phyloP scores from a whole-genome alignment of 2,113 vertebrate species.

The Hoplias malabaricus region DNA sequence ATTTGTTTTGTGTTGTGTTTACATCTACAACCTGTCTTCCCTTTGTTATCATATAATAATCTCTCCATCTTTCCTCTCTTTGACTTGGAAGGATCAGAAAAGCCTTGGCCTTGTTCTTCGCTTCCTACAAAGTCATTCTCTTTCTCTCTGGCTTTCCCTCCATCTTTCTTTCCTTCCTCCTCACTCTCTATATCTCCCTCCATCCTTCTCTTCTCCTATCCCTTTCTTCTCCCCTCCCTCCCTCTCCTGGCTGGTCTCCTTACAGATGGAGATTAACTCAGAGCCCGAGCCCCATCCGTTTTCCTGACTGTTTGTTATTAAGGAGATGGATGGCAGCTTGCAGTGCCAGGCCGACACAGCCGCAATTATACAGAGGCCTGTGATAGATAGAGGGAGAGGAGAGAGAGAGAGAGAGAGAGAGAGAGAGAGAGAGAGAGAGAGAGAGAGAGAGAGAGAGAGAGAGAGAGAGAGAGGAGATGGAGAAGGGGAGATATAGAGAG shows the following conservation, averaged over 20 bases:
- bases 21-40: neutral
- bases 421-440: constrained; percentile 63
- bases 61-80: neutral
- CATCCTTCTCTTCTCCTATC: constrained; percentile 52
- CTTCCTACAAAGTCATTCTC: constrained; percentile 19
- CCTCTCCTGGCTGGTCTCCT: constrained; percentile 45
- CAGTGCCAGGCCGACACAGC: constrained; percentile 75
- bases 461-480: constrained; percentile 22
- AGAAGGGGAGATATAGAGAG: constrained; percentile 44
- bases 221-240: neutral
- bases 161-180: constrained; percentile 32
- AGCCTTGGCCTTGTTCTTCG: constrained; percentile 5
- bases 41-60: too few species aligned
- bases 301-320: constrained; percentile 84
- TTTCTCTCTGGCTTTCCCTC: constrained; percentile 50
- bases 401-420: constrained; percentile 48
- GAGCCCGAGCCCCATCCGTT: constrained; percentile 75
- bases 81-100: neutral
- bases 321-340: constrained; percentile 81
- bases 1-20: too few species aligned
- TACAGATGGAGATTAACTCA: constrained; percentile 81
- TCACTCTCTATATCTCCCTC: constrained; percentile 53
- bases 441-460: constrained; percentile 65
- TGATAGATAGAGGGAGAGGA: constrained; percentile 75
- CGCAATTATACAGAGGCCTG: constrained; percentile 78